Evolutionary conservation across 2,113 vertebrate genomes (phyloP).

Genomic region (Mustelus asterias): DNA sequence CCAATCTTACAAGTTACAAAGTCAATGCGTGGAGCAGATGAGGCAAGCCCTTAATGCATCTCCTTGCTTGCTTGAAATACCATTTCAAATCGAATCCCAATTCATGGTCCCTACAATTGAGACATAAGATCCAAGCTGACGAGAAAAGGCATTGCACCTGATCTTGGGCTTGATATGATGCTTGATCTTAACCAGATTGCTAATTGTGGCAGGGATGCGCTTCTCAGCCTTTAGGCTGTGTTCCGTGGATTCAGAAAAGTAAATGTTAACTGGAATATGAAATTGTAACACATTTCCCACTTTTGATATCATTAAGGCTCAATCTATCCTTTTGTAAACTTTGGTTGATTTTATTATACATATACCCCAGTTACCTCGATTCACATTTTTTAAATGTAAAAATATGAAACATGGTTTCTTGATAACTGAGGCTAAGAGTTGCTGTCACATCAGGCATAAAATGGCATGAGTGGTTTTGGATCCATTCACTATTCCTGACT

Average conservation of each 20-base stretch:
- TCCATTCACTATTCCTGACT: not conserved
- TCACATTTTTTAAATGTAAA: not conserved
- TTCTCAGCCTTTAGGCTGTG: not conserved
- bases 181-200: too few relatives aligned
- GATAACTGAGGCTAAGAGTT: not conserved
- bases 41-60: too few relatives aligned
- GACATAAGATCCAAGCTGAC: too few relatives aligned
- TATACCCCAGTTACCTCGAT: not conserved
- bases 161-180: too few relatives aligned
- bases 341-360: not conserved
- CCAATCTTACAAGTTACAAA: too few relatives aligned
- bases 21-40: too few relatives aligned
- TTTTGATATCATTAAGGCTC: not conserved
- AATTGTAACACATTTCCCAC: too few relatives aligned
- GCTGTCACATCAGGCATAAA: not conserved
- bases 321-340: not conserved
- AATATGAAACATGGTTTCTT: not conserved
- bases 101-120: too few relatives aligned
- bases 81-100: too few relatives aligned
- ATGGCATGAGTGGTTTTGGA: not conserved
- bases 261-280: not conserved
- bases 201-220: too few relatives aligned
- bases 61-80: too few relatives aligned
- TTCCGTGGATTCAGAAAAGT: not conserved
- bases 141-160: too few relatives aligned